These are phyloP conservation scores for Pristionchus japonicus DNA, from an alignment of 2,888 invertebrate genomes.

Conservation along the genomic window DNA sequence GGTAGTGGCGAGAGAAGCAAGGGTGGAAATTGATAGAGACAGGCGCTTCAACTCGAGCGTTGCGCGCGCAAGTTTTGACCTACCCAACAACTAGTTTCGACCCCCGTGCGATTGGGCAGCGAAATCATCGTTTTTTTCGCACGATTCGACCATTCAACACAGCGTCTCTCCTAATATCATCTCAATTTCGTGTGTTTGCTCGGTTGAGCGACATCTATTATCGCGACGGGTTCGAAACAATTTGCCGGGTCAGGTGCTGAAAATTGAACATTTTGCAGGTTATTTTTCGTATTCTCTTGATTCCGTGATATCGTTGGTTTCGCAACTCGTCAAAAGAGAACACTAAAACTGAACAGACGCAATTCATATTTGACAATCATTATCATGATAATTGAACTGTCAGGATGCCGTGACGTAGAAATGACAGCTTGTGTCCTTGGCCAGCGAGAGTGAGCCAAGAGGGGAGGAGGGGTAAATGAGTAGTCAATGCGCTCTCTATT, in stretches of 20 bases:
- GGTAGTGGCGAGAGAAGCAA: neutral
- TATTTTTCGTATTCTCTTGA: neutral
- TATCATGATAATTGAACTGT: neutral
- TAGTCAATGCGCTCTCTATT: conserved; percentile 15
- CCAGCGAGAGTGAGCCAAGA: neutral
- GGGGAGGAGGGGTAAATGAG: neutral
- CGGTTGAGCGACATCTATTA: neutral
- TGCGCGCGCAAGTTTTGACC: conserved; percentile 22
- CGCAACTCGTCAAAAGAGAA: no score
- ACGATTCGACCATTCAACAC: no score
- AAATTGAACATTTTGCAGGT: neutral
- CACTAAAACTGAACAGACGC: no score
- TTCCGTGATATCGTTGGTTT: neutral
- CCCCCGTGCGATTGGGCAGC: neutral
- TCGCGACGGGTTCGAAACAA: neutral
- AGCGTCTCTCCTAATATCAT: neutral
- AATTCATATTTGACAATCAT: no score
- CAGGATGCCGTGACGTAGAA: neutral
- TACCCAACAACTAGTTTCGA: neutral
- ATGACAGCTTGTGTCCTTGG: neutral
- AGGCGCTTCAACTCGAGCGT: neutral
- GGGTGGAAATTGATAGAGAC: conserved; percentile 11
- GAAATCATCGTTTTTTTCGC: neutral
- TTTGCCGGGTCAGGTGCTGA: neutral
- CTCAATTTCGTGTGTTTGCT: conserved; percentile 3